Conservation (phyloP, 2,797 vertebrate species). For the Smutsia temminckii region DNA sequence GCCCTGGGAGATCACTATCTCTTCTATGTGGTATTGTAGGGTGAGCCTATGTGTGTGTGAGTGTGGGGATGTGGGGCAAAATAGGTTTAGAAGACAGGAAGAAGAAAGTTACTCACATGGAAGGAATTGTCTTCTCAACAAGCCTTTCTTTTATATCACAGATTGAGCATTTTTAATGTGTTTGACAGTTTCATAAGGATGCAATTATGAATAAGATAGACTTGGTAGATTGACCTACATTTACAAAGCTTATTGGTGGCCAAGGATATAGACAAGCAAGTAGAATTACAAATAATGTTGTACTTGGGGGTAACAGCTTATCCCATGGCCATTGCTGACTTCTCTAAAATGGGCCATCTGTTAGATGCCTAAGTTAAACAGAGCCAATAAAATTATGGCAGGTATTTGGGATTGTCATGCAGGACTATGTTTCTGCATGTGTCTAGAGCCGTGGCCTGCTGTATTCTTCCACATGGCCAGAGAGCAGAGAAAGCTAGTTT, state of each 20-base stretch:
- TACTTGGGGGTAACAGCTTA: not conserved
- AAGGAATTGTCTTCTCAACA: not conserved
- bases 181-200: slow-evolving; percentile 13
- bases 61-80: not conserved
- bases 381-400: not conserved
- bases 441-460: not conserved
- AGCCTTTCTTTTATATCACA: not conserved
- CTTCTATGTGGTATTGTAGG: not conserved
- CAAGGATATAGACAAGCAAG: not conserved
- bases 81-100: not conserved
- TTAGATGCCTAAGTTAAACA: not conserved
- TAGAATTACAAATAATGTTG: not conserved
- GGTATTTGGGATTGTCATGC: not conserved
- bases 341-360: not conserved
- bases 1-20: not conserved
- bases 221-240: not conserved
- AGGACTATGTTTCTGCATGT: not conserved
- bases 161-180: not conserved
- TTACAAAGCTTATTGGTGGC: slow-evolving; percentile 26
- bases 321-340: not conserved
- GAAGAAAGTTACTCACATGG: not conserved
- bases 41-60: too few relatives aligned
- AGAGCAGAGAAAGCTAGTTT: slow-evolving; percentile 3
- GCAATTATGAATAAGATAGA: not conserved
- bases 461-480: not conserved